Evolutionary conservation across 2,113 vertebrate genomes (phyloP), one percentile per base, ranked within the genome.

Genomic region (Corythornis cristatus): DNA sequence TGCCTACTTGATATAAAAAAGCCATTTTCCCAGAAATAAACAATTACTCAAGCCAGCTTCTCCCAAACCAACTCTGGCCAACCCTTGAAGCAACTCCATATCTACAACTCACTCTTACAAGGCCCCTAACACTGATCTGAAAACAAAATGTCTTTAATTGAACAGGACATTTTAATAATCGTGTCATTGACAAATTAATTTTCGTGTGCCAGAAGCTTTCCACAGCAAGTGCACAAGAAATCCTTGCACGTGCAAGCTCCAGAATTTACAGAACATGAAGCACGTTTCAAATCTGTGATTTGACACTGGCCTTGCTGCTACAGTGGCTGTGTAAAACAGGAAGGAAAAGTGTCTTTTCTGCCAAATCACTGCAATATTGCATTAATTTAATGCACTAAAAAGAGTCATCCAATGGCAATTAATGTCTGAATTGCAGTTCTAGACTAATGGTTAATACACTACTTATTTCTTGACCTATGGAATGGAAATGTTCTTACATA

Each of bases 1-100:
- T 40, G 42, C 73, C 58, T 50, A 43, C 13, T 61, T 48, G 81
- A 86, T 35, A 73, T 9, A 92, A 95, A 92, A 92, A 93, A 73
- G 85, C 79, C 76, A 64, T 80, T 89, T 83, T 62, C 60, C 73
- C 62, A 89, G 75, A 83, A 90, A 93, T 83, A 93, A 95, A 78
- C 71, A 76, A 93, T 91, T 70, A 62, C 15, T 83, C 67, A 88
- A 76, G 81, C 62, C 87, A 83, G 79, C 58, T 85, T 73, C 75
- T 66, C 45, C 14, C 64, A 93, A 58, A 79, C 9, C 58, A 66
- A 58, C 28, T 61, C 62, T 16, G 26, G 8, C 61, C 70, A 84
- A 9, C 56, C 79, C 71, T 29, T 25, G 50, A 84, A 82, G 50
- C 60, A 73, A 42, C 28, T n/a, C 61, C 21, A 5, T 5, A 20